Evolutionary conservation across 2,113 vertebrate genomes (phyloP).

Genomic region (Cavia aperea): DNA sequence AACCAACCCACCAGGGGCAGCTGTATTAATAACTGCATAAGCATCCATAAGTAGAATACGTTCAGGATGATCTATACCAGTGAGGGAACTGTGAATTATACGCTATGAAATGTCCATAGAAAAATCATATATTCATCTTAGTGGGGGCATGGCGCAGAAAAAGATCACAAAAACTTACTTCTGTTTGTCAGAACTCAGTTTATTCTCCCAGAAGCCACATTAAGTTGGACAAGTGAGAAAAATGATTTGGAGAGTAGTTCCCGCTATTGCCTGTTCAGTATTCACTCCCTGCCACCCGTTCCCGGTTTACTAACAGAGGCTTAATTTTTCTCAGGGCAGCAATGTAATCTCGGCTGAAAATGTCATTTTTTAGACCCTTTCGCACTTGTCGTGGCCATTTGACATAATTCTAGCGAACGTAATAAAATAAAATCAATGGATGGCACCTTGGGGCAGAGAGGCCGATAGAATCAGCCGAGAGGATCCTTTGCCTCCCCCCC

Average conservation of each 20-base stretch:
- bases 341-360: not conserved
- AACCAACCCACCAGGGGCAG: not conserved
- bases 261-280: not conserved
- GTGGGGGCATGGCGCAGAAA: not conserved
- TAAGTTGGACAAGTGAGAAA: not conserved
- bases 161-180: not conserved
- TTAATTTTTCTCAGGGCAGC: not conserved
- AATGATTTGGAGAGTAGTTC: not conserved
- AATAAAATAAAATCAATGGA: not conserved
- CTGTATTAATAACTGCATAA: not conserved
- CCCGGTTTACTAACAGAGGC: not conserved
- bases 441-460: not conserved
- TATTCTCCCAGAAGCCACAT: not conserved
- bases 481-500: not conserved
- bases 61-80: not conserved
- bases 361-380: not conserved
- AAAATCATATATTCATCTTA: not conserved
- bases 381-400: not conserved
- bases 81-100: not conserved
- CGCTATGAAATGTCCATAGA: not conserved
- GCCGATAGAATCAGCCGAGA: not conserved
- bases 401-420: not conserved
- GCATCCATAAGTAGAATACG: not conserved
- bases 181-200: not conserved
- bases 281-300: not conserved